These are phyloP conservation scores for Dasyornis broadbenti DNA, from an alignment of 2,113 vertebrate genomes.

Conservation along the genomic window DNA sequence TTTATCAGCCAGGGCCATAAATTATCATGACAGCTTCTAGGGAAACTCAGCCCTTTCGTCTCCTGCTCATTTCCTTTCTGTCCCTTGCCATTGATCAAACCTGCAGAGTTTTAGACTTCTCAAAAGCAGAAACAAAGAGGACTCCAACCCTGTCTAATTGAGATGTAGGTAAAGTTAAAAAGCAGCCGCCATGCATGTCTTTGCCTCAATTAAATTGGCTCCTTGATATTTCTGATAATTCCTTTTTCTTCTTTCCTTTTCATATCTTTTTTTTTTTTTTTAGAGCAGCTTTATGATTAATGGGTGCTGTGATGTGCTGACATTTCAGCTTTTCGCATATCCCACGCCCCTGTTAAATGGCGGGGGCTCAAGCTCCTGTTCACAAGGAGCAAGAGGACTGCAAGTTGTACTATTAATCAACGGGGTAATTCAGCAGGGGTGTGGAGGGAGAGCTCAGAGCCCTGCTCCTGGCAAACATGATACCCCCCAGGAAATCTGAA, in stretches of 20 bases:
- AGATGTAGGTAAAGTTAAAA: slow-evolving; percentile 28
- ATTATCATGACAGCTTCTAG: slow-evolving; percentile 49
- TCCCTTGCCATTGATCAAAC: slow-evolving; percentile 37
- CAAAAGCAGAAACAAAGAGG: slow-evolving; percentile 57
- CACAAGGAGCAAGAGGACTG: neutral
- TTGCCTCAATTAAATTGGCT: slow-evolving; percentile 38
- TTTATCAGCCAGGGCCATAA: slow-evolving; percentile 35
- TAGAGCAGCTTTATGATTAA: slow-evolving; percentile 41
- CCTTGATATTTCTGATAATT: slow-evolving; percentile 47
- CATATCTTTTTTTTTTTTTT: neutral
- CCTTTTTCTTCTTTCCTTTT: neutral
- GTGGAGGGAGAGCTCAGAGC: neutral
- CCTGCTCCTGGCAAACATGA: neutral
- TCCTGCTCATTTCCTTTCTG: slow-evolving; percentile 31
- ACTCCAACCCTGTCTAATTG: slow-evolving; percentile 24
- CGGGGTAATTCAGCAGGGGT: neutral
- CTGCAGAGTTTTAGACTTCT: slow-evolving; percentile 19
- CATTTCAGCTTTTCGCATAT: slow-evolving; percentile 37
- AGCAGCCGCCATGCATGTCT: neutral
- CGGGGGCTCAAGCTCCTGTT: neutral
- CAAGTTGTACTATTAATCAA: slow-evolving; percentile 39
- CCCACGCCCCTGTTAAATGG: slow-evolving; percentile 19
- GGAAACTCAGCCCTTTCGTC: neutral
- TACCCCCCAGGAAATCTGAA: slow-evolving; percentile 11
- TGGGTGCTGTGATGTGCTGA: slow-evolving; percentile 18